Evolutionary conservation across 1,140 invertebrate genomes (phyloP).

Genomic region (Danaus melanippus): DNA sequence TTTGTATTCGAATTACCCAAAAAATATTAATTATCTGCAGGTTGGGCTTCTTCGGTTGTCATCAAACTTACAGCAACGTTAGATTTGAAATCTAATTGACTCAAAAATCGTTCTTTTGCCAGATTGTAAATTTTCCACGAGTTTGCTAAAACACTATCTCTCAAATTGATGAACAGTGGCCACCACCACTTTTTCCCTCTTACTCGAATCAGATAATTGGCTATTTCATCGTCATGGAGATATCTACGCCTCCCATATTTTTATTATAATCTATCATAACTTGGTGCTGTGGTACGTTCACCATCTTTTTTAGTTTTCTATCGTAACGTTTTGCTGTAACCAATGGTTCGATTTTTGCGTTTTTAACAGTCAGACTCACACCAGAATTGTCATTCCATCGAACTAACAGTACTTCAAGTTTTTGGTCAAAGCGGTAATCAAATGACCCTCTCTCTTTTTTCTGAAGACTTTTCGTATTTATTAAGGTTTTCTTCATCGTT

Average conservation of each 20-base stretch:
- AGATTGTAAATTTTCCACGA: slow-evolving; percentile 11
- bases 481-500: slow-evolving; percentile 11
- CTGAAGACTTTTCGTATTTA: slow-evolving; percentile 7
- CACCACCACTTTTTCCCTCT: slow-evolving; percentile 9
- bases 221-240: slow-evolving; percentile 14
- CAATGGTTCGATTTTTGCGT: slow-evolving; percentile 11
- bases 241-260: slow-evolving; percentile 13
- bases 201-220: slow-evolving; percentile 16
- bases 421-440: slow-evolving; percentile 9
- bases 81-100: slow-evolving; percentile 9
- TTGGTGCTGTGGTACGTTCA: slow-evolving; percentile 6
- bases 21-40: slow-evolving; percentile 9
- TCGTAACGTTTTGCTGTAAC: slow-evolving; percentile 16
- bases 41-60: slow-evolving; percentile 12
- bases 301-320: slow-evolving; percentile 11
- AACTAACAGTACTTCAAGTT: slow-evolving; percentile 10
- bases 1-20: slow-evolving; percentile 12
- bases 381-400: slow-evolving; percentile 13
- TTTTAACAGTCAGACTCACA: slow-evolving; percentile 7
- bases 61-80: slow-evolving; percentile 10
- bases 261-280: slow-evolving; percentile 14
- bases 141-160: slow-evolving; percentile 7
- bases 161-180: slow-evolving; percentile 9
- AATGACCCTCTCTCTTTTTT: slow-evolving; percentile 7
- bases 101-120: slow-evolving; percentile 8